A percentile compares a stretch with the other conserved stretches of the same genome.
These are phyloP conservation scores for Eremophila alpestris DNA, from an alignment of 2,797 vertebrate genomes.

Conservation along the genomic window DNA sequence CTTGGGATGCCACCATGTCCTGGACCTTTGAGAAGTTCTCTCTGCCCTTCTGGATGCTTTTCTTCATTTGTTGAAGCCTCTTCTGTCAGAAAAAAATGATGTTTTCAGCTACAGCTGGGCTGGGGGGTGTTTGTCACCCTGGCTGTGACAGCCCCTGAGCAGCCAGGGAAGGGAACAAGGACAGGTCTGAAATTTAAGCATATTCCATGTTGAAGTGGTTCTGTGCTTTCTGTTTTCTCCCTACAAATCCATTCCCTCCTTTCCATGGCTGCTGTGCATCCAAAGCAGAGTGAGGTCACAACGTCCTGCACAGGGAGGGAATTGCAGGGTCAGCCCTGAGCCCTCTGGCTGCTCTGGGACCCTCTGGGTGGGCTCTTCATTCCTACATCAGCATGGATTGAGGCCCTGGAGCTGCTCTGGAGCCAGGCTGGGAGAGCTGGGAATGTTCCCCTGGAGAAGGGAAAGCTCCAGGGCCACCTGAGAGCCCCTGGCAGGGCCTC, in stretches of 20 bases:
- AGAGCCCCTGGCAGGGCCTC: no score
- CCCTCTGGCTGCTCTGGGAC: accelerated
- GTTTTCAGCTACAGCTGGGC: neutral
- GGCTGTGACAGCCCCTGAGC: neutral
- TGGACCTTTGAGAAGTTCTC: neutral
- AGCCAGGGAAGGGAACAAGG: neutral
- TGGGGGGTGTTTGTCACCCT: no score
- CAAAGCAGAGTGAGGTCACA: neutral
- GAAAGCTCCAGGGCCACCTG: neutral
- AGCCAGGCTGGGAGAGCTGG: neutral
- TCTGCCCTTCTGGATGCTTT: neutral
- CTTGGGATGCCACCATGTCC: neutral
- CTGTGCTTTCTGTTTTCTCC: neutral
- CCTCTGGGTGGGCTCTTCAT: neutral
- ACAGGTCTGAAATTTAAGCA: neutral
- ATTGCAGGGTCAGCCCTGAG: neutral
- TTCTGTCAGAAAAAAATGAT: accelerated
- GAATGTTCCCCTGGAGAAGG: neutral
- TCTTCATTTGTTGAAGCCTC: neutral
- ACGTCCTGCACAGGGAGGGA: accelerated
- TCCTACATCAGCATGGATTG: neutral
- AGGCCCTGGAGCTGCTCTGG: neutral
- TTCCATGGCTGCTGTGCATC: neutral
- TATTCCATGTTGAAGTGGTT: neutral
- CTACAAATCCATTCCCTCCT: neutral